Conservation (phyloP, 1,140 invertebrate genomes). For the Tetranychus cinnabarinus region DNA sequence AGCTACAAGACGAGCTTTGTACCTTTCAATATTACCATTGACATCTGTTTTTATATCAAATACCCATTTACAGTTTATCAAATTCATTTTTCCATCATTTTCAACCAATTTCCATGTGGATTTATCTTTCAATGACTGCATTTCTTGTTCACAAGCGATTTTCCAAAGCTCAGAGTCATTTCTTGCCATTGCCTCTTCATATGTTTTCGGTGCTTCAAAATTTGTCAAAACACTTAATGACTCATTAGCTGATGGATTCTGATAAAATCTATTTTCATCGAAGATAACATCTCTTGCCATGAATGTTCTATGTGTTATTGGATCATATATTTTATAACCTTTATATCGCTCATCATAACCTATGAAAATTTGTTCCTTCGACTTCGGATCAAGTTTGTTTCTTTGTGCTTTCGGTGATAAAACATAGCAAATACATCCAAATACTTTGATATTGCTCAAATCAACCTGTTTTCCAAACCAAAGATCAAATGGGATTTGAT, state of each 20-base stretch:
- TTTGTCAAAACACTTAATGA: not conserved
- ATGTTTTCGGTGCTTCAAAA: not conserved
- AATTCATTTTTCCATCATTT: slow-evolving; percentile 11
- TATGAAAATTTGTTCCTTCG: slow-evolving; percentile 13
- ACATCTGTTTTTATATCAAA: slow-evolving; percentile 5
- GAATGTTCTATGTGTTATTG: not conserved
- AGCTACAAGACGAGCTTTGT: slow-evolving; percentile 7
- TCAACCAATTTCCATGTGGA: slow-evolving; percentile 19
- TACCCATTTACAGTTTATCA: slow-evolving; percentile 15
- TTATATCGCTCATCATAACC: slow-evolving; percentile 12
- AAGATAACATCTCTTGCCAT: not conserved
- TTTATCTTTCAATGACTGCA: slow-evolving; percentile 16
- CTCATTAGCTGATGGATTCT: not conserved
- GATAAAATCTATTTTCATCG: not conserved
- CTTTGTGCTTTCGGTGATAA: slow-evolving; percentile 9
- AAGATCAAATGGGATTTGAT: slow-evolving; percentile 10
- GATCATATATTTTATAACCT: slow-evolving; percentile 11
- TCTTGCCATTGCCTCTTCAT: slow-evolving; percentile 17
- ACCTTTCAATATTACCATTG: slow-evolving; percentile 5
- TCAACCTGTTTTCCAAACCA: slow-evolving; percentile 11
- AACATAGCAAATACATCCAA: slow-evolving; percentile 14
- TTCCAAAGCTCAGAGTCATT: slow-evolving; percentile 17
- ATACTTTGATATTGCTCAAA: slow-evolving; percentile 15
- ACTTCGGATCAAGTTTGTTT: slow-evolving; percentile 12
- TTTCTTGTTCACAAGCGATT: slow-evolving; percentile 19